Conservation (phyloP, 2,888 invertebrate genomes). For the Trichopoda pennipes region DNA sequence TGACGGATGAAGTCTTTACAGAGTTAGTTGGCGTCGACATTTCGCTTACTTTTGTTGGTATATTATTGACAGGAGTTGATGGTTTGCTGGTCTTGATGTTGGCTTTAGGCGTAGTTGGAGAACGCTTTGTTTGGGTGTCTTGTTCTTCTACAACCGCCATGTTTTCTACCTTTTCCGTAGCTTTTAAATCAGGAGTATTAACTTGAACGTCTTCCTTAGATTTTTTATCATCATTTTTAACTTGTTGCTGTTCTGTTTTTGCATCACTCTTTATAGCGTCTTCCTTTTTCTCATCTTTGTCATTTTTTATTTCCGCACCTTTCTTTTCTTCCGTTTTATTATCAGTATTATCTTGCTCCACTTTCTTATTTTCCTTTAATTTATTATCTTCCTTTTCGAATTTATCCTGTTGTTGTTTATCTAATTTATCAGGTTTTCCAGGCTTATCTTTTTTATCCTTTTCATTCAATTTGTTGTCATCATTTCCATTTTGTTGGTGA, state of each 20-base stretch:
- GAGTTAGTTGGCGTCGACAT: constrained; percentile 38
- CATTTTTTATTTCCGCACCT: constrained; percentile 48
- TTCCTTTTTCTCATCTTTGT: constrained; percentile 52
- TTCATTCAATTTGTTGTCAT: constrained; percentile 65
- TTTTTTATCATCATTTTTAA: constrained; percentile 45
- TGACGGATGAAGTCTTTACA: constrained; percentile 20
- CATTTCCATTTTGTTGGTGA: constrained; percentile 65
- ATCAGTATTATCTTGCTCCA: constrained; percentile 38
- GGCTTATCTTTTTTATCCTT: constrained; percentile 70
- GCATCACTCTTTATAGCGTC: constrained; percentile 22
- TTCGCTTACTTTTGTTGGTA: constrained; percentile 47
- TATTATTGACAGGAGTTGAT: constrained; percentile 44
- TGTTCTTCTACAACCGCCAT: constrained; percentile 61
- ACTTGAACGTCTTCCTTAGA: constrained; percentile 45
- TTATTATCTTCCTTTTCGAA: constrained; percentile 55
- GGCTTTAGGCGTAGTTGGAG: constrained; percentile 43
- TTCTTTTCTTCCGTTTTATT: constrained; percentile 54
- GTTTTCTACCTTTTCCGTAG: constrained; percentile 43
- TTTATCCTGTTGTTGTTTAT: constrained; percentile 69
- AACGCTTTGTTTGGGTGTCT: constrained; percentile 27
- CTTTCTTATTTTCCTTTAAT: constrained; percentile 65
- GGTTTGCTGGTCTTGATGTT: constrained; percentile 34
- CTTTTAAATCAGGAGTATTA: constrained; percentile 42
- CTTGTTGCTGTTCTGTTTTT: constrained; percentile 21
- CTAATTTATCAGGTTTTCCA: constrained; percentile 27